These are phyloP conservation scores for Drosophila serrata DNA, from an alignment of 1,140 invertebrate species.

Conservation along the genomic window DNA sequence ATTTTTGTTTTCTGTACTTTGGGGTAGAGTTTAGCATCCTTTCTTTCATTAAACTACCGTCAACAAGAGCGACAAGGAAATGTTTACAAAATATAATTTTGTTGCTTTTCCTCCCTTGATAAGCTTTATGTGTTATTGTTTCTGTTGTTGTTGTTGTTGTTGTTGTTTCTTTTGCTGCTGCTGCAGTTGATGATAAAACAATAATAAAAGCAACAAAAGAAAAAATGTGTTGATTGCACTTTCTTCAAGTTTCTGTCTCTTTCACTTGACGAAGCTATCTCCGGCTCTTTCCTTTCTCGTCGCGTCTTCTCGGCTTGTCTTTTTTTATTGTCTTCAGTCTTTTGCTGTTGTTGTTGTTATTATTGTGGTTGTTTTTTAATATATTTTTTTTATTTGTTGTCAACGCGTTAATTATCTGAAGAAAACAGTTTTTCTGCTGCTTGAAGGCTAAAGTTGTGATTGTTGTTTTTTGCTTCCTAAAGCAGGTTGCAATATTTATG, in stretches of 20 bases:
- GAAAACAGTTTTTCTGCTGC: constrained; percentile 32
- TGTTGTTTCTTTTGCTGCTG: not conserved
- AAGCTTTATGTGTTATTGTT: constrained; percentile 26
- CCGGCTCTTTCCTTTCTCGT: constrained; percentile 25
- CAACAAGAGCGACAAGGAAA: constrained; percentile 47
- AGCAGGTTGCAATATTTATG: not conserved
- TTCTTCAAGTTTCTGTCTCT: constrained; percentile 42
- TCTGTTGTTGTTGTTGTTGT: not conserved
- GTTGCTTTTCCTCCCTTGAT: constrained; percentile 37
- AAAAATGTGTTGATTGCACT: constrained; percentile 56
- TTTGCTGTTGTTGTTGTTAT: constrained; percentile 3
- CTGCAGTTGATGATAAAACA: constrained; percentile 15
- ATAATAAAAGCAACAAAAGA: constrained; percentile 15
- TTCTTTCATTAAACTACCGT: not conserved
- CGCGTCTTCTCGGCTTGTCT: constrained; percentile 12
- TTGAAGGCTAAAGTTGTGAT: constrained; percentile 20
- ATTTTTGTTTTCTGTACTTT: not conserved
- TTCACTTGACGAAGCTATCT: constrained; percentile 18
- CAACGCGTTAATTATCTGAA: constrained; percentile 50
- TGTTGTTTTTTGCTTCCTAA: constrained; percentile 13
- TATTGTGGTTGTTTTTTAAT: not conserved
- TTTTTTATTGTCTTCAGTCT: constrained; percentile 33
- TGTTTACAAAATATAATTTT: constrained; percentile 39
- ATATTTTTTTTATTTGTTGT: constrained; percentile 31
- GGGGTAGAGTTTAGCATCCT: not conserved